Evolutionary conservation across 2,113 vertebrate species (phyloP).

Genomic region (Cettia cetti): DNA sequence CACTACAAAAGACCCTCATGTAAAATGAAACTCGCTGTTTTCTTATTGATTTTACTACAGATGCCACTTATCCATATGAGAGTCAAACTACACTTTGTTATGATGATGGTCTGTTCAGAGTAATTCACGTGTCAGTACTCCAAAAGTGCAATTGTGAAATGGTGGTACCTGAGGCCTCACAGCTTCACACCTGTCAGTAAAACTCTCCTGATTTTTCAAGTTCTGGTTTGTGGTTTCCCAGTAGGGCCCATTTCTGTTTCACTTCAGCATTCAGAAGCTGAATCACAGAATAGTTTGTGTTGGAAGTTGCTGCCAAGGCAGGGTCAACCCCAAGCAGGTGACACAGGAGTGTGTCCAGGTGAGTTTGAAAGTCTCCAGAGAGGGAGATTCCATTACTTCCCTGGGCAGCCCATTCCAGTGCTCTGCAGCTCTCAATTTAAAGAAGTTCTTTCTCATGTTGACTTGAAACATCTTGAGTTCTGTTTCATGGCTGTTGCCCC

Average conservation of each 20-base stretch:
- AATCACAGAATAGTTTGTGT: fast-evolving
- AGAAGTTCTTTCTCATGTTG: background rate
- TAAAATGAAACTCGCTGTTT: background rate
- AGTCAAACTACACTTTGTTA: background rate
- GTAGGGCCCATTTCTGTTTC: background rate
- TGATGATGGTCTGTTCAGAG: background rate
- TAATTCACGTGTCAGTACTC: background rate
- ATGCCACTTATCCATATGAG: background rate
- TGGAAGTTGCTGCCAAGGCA: background rate
- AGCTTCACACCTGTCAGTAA: background rate
- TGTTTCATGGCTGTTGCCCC: no score
- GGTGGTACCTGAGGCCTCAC: background rate
- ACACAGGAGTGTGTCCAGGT: fast-evolving
- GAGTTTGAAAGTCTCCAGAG: background rate
- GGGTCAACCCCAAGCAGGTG: fast-evolving
- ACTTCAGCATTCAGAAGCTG: background rate
- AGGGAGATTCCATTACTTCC: fast-evolving
- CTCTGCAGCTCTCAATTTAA: background rate
- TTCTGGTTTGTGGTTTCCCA: fast-evolving
- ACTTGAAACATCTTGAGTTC: no score
- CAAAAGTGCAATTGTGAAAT: background rate
- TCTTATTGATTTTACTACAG: background rate
- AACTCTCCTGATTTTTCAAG: background rate
- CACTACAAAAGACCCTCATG: background rate
- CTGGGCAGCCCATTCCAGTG: background rate